phyloP scores from a whole-genome alignment of 2,113 vertebrate genomes.

The Apodemus sylvaticus region DNA sequence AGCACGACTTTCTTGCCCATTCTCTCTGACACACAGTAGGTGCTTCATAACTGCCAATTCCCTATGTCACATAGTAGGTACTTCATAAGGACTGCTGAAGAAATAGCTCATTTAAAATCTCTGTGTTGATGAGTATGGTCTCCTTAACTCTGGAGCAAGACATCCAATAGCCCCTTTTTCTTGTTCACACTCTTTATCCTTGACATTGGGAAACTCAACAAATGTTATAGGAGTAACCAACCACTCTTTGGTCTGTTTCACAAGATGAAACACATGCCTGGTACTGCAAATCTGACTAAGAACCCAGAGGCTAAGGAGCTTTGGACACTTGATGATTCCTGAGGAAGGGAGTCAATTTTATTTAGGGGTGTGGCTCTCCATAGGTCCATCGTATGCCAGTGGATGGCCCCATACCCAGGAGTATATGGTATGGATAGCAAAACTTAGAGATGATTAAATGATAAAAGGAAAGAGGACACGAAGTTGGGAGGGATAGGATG shows the following conservation, averaged over 20 bases:
- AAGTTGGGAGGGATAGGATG: not conserved
- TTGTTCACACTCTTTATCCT: not conserved
- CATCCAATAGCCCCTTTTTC: not conserved
- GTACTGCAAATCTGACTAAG: not conserved
- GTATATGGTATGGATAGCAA: not conserved
- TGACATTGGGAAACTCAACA: not conserved
- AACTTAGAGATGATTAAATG: not conserved
- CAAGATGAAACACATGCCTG: not conserved
- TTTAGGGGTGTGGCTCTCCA: not conserved
- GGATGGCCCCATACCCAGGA: not conserved
- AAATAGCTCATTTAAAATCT: not conserved
- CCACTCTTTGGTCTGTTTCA: not conserved
- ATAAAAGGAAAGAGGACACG: not conserved
- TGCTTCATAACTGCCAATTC: not conserved
- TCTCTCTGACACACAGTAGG: not conserved
- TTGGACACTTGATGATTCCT: too few relatives aligned
- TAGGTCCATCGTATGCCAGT: not conserved
- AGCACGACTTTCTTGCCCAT: not conserved
- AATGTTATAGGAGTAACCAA: not conserved
- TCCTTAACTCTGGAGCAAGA: not conserved
- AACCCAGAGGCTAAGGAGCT: not conserved
- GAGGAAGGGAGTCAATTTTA: not conserved
- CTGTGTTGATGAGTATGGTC: rapidly evolving
- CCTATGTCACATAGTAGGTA: too few relatives aligned
- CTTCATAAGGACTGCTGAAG: not conserved